Base-by-base conservation (phyloP, 1,140 invertebrate species). In the Magallana angulata region DNA sequence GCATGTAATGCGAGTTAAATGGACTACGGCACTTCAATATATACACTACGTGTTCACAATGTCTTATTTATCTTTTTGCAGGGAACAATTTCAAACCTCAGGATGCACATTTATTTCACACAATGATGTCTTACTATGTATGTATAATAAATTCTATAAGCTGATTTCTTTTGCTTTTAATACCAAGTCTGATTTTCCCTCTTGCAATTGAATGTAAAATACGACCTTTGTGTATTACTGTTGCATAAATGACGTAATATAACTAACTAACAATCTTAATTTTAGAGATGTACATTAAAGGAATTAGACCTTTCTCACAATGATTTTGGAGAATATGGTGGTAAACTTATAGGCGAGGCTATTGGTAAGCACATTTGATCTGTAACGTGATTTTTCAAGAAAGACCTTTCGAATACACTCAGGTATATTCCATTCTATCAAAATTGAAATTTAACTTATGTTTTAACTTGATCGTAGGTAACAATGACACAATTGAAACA, bases 301-400 rank as follows among this genome's bases (percentile, higher is more conserved):
- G 82, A 59, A 14, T 48, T 89, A 30, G 88, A 89, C 71, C 64
- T 89, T 24, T 87, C 85, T 24, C 85, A 87, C 64, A 89, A 87
- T 85, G 11, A 85, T 14, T 59, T 89, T 58, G 82, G 86, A 36
- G 84, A 84, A 18, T 68, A 85, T 24, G 88, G 88, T 16, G 88
- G 88, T 8, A 68, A 84, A 18, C 59, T 82, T 18, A 56, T 89
- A 9, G 88, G 88, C 36, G 82, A 87, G 48, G 88, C 88, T 11
- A 36, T 89, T 14, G 59, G 88, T 89, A 87, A 85, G 88, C 86
- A 14, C 12, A 82, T 57, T 8, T 18, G 5, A 18, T 57, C 48
- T 48, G 5, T 48, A 4, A 48, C 2, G 36, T 48, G 2, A 48
- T 48, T 48, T 36, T 48, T 48, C 36, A 48, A 48, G 36, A 48